Base-by-base conservation (phyloP, 2,113 vertebrate genomes). In the Sinocyclocheilus anshuiensis region DNA sequence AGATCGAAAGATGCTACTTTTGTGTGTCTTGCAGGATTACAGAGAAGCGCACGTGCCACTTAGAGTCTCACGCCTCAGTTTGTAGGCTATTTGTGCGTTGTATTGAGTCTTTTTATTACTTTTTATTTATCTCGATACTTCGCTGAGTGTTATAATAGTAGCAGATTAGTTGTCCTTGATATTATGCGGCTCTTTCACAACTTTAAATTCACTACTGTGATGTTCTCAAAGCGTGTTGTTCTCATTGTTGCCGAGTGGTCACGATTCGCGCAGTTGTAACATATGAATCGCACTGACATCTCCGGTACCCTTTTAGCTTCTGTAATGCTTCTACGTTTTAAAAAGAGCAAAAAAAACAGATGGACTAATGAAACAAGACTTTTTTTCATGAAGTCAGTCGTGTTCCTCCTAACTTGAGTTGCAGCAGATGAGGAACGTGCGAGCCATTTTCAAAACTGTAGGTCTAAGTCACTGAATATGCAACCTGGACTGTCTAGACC, bases 211-310 rank as follows among this genome's bases (percentile, higher is more conserved):
- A 9, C 42, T 42, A 42, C 42, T 42, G 1, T 16, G 39, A 55
- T 53, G 63, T 33, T 33, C 45, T 33, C 80, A 50, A 5, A 20
- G 63, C 13, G 42, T 55, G 81, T 12, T 50, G 65, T 83, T 83
- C 81, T 33, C 26, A n/a, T 6, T 33, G 81, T 83, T 71, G 81
- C 81, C 81, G 48, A 69, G 48, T 72, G 65, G 65, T 83, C 81
- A 83, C 81, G 81, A 83, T 36, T 83, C 65, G 81, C 81, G 65
- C 81, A 55, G 26, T 83, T 83, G 81, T 72, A 33, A 72, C 65
- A 36, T 36, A 53, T 72, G 48, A 83, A 55, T 65, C 61, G 79
- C 79, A 81, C 6, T 48, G n/a, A 80, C 12, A n/a, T 39, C 9
- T 57, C 26, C 9, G 26, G 29, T 80, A 63, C 78, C n/a, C 53